Evolutionary conservation across 2,113 vertebrate genomes (phyloP), one percentile per base, ranked within the genome.

Genomic region (Nerophis lumbriciformis): DNA sequence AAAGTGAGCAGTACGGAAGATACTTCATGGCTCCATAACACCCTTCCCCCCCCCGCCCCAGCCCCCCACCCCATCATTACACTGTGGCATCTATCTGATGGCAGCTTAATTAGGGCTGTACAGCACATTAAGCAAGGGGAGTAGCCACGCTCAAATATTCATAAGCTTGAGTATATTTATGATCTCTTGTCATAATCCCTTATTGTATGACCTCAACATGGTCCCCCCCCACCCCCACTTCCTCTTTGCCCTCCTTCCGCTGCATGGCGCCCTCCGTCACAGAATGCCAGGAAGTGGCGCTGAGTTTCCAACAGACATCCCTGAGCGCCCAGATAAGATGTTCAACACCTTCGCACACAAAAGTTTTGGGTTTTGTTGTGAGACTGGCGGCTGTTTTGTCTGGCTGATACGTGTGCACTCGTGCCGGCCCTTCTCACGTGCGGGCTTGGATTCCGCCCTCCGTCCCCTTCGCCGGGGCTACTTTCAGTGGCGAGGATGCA

Each of bases 121-220:
- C 84, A 88, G 87, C 86, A 87, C 89, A 91, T 90, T 90, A 90
- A 87, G 86, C 86, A 81, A 68, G 73, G 80, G 79, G 84, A 88
- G 87, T 89, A 85, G 83, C 84, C 80, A 67, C 80, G 74, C 85
- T 92, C 76, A 90, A 92, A 91, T 90, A 92, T 91, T 90, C 87
- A 92, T 91, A 88, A 88, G 87, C 82, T 86, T 83, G 82, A 83
- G 76, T 88, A 82, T 90, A 90, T 91, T 90, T 90, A 91, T 91
- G 84, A 90, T 84, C 88, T 83, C 69, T 28, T 84, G 83, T 87
- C 84, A 84, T 84, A 81, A 87, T 87, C 83, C 71, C 80, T 88
- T 83, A 87, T 82, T 81, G 78, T 78, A 84, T 75, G 76, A 73
- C 75, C 75, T 74, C 70, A 74, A 61, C 62, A 37, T 51, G 50